phyloP scores from a whole-genome alignment of 2,113 vertebrate genomes.

The Chamaetylas fuelleborni region DNA sequence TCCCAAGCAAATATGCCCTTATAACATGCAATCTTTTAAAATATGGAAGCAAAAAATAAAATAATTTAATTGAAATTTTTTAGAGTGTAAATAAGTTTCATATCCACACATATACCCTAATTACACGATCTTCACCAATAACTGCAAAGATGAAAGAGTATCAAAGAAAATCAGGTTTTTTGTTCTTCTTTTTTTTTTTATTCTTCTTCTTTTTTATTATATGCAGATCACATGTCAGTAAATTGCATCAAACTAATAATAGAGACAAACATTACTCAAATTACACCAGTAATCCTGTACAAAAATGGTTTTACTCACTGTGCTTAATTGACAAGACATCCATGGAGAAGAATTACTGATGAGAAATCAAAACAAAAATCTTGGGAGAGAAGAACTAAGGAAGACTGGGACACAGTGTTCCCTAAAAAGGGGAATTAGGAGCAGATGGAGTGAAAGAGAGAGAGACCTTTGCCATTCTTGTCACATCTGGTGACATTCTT shows the following conservation, averaged over 20 bases:
- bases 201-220: neutral
- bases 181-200: too few relatives aligned
- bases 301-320: neutral
- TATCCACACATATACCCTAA: neutral
- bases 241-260: neutral
- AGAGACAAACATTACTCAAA: neutral
- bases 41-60: neutral
- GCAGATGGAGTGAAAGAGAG: fast-evolving
- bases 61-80: neutral
- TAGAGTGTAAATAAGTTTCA: neutral
- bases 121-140: fast-evolving
- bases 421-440: neutral
- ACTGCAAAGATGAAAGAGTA: neutral
- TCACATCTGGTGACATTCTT: neutral
- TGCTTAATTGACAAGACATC: neutral
- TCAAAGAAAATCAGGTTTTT: neutral
- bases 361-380: neutral
- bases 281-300: neutral
- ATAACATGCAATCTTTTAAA: neutral
- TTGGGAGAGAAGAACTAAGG: neutral
- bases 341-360: neutral
- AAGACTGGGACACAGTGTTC: neutral
- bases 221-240: neutral
- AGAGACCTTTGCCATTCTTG: neutral
- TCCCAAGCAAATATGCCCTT: neutral